Conservation (phyloP, 2,888 invertebrate genomes). For the Leptinotarsa rubiginosa region DNA sequence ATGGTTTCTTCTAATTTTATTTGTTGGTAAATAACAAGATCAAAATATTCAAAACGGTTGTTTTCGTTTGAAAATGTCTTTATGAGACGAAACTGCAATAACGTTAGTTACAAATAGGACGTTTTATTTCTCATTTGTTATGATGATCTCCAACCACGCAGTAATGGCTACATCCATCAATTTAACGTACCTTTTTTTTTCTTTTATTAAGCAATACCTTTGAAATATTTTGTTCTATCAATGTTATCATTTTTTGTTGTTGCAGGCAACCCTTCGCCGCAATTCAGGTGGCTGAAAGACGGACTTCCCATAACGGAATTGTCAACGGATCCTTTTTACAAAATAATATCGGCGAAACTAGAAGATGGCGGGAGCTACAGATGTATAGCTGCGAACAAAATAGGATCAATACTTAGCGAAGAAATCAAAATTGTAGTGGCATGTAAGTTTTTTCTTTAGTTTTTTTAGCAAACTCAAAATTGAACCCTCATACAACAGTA, state of each 20-base stretch:
- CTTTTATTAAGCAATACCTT: not conserved
- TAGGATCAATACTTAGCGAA: slow-evolving; percentile 92
- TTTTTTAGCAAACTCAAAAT: too few species aligned
- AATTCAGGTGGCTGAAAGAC: slow-evolving; percentile 93
- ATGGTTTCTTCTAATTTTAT: too few species aligned
- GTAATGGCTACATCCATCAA: too few species aligned
- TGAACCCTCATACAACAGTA: too few species aligned
- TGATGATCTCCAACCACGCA: too few species aligned
- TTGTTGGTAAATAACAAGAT: too few species aligned
- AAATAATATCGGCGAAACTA: slow-evolving; percentile 83
- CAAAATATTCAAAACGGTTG: too few species aligned
- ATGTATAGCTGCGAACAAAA: slow-evolving; percentile 91
- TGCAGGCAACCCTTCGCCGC: slow-evolving; percentile 90
- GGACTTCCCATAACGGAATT: slow-evolving; percentile 82
- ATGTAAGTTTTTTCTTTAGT: slow-evolving; percentile 76
- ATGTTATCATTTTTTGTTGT: slow-evolving; percentile 46
- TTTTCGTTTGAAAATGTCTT: too few species aligned
- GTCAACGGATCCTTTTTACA: slow-evolving; percentile 84
- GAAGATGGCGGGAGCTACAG: slow-evolving; percentile 92
- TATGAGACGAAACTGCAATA: too few species aligned
- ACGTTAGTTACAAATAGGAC: too few species aligned
- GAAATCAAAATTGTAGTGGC: slow-evolving; percentile 90
- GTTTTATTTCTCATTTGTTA: too few species aligned
- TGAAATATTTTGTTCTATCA: not conserved
- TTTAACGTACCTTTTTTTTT: too few species aligned